Evolutionary conservation across 2,888 invertebrate species (phyloP).

Genomic region (Tubulanus polymorphus): DNA sequence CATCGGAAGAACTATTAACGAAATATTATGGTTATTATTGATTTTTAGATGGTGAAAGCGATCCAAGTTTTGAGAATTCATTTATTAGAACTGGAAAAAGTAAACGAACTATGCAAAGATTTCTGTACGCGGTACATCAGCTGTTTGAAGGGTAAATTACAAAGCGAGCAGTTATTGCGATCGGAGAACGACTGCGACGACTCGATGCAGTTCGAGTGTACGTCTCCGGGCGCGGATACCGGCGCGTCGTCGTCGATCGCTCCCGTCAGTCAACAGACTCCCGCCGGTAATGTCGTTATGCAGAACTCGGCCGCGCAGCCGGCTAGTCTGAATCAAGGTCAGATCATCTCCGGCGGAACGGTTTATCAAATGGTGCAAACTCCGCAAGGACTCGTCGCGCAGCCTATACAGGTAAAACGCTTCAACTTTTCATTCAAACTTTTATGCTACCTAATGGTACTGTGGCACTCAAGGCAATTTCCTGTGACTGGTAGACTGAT

Average conservation of each 20-base stretch:
- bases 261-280: constrained; percentile 22
- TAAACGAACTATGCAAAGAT: constrained; percentile 89
- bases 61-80: constrained; percentile 90
- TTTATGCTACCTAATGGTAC: too few relatives aligned
- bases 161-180: constrained; percentile 48
- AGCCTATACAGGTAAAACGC: constrained; percentile 55
- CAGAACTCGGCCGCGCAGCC: constrained; percentile 34
- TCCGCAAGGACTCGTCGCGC: constrained; percentile 55
- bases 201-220: neutral
- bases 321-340: constrained; percentile 48
- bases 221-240: neutral
- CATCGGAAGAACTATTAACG: too few relatives aligned
- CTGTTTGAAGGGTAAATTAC: constrained; percentile 70
- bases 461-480: too few relatives aligned
- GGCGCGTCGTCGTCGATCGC: constrained; percentile 2
- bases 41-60: constrained; percentile 73
- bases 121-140: constrained; percentile 89
- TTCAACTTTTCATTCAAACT: too few relatives aligned
- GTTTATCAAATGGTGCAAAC: constrained; percentile 57
- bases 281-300: constrained; percentile 35
- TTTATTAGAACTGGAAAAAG: constrained; percentile 86
- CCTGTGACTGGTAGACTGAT: too few relatives aligned
- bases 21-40: too few relatives aligned
- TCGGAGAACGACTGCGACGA: constrained; percentile 22
- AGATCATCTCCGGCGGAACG: constrained; percentile 52